A percentile compares a stretch with the other conserved stretches of the same genome.
phyloP scores from a whole-genome alignment of 2,797 vertebrate species.

The Heterohyrax brucei region DNA sequence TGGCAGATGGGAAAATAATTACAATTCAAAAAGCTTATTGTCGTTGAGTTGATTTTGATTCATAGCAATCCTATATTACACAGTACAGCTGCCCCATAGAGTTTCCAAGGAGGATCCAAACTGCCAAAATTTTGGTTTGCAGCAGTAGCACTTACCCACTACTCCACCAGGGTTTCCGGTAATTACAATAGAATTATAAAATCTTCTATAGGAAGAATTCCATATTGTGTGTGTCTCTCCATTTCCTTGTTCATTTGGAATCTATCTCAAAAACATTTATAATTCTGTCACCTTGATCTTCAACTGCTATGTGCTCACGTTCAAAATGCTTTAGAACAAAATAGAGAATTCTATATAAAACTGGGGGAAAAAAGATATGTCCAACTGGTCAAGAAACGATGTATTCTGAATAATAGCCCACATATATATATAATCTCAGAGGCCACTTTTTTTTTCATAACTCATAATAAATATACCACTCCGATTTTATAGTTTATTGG shows the following conservation, averaged over 20 bases:
- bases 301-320: not conserved
- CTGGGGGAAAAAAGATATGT: not conserved
- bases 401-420: not conserved
- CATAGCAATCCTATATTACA: no score
- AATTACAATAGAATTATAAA: not conserved
- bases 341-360: not conserved
- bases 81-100: no score
- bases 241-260: constrained; percentile 24
- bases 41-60: no score
- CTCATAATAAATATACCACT: not conserved
- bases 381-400: not conserved
- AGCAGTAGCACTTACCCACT: no score
- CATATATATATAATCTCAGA: not conserved
- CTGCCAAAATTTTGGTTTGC: no score
- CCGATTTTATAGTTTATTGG: not conserved
- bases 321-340: constrained; percentile 20
- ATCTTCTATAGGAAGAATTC: not conserved
- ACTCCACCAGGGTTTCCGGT: no score
- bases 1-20: no score
- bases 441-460: not conserved
- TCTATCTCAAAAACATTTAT: not conserved
- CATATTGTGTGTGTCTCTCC: not conserved
- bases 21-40: no score
- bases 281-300: not conserved
- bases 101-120: no score